Conservation (phyloP, 1,140 invertebrate genomes). For the Adelges cooleyi region DNA sequence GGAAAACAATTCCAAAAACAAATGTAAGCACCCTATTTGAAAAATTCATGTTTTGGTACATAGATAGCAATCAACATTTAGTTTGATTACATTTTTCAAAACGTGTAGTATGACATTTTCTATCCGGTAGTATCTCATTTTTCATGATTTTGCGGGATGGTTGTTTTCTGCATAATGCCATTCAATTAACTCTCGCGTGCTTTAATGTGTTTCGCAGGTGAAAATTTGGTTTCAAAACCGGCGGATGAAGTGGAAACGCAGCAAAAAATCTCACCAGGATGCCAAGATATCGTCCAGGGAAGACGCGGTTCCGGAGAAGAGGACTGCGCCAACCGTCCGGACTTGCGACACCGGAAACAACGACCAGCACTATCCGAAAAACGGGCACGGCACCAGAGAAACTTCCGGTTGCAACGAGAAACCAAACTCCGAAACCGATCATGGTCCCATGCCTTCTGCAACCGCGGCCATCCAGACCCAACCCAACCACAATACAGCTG, state of each 20-base stretch:
- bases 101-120: no score
- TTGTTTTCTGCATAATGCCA: no score
- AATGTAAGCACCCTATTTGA: no score
- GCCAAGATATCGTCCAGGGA: slow-evolving; percentile 37
- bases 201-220: slow-evolving; percentile 48
- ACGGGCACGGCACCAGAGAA: not conserved
- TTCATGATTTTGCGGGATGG: no score
- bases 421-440: not conserved
- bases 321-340: not conserved
- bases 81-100: no score
- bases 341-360: not conserved
- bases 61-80: no score
- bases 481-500: not conserved
- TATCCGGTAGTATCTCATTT: no score
- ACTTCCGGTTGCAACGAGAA: not conserved
- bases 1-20: no score
- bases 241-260: slow-evolving; percentile 91
- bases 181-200: no score
- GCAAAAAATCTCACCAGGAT: slow-evolving; percentile 84
- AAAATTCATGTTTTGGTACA: no score
- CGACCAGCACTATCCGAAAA: not conserved
- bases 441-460: not conserved
- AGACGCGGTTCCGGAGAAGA: slow-evolving; percentile 24
- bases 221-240: slow-evolving; percentile 96
- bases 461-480: not conserved